phyloP scores from a whole-genome alignment of 2,113 vertebrate genomes.

The Orthonyx spaldingii region DNA sequence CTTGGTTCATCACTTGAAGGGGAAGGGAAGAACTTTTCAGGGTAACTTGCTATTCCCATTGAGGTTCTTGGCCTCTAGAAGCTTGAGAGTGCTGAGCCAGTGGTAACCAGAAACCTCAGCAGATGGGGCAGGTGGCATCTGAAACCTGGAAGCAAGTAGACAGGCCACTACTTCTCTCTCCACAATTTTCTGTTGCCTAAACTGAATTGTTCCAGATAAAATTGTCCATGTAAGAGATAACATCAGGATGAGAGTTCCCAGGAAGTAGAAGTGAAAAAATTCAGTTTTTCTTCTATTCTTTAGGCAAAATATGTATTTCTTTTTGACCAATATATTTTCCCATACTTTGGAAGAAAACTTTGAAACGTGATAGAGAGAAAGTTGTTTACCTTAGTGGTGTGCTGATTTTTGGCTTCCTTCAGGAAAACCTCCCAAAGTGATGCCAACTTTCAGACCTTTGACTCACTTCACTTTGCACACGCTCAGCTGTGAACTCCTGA shows the following conservation, averaged over 20 bases:
- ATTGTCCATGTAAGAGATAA: neutral
- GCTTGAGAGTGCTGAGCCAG: neutral
- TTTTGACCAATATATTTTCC: neutral
- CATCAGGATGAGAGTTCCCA: neutral
- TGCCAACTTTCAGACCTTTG: neutral
- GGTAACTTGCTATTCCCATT: fast-evolving
- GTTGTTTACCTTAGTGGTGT: neutral
- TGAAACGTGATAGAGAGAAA: neutral
- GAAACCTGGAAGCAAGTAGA: neutral
- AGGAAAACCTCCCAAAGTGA: neutral
- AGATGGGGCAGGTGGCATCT: neutral
- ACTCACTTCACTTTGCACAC: neutral
- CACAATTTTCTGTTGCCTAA: neutral
- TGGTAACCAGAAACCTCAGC: neutral
- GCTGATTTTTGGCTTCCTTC: neutral
- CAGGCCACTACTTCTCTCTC: neutral
- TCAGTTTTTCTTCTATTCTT: neutral
- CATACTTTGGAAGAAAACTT: neutral
- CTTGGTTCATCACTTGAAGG: neutral
- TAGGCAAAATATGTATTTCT: neutral
- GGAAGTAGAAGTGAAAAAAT: neutral
- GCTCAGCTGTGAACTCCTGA: neutral
- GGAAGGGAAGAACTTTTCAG: neutral
- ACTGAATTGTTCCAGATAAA: neutral
- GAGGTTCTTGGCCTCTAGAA: neutral